Base-by-base conservation (phyloP, 2,797 vertebrate species). In the Phalloptychus januarius region DNA sequence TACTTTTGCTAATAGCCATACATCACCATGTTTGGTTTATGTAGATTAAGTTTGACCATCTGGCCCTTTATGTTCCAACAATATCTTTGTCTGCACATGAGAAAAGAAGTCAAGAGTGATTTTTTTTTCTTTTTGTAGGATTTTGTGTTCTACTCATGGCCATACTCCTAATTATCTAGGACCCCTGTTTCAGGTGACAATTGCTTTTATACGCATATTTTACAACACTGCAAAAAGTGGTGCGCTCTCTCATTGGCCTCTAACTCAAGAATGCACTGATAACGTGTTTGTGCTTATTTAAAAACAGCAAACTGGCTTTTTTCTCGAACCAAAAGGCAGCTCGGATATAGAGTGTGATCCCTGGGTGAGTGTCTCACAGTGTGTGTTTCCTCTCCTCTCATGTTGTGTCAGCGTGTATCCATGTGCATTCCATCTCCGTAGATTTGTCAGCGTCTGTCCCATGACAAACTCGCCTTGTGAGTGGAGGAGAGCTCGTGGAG, bases 401-500 rank as follows among this genome's bases (percentile, higher is more conserved):
- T 85, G 87, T 88, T 73, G 84, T 88, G 90, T 91, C 90, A 82
- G 92, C 82, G 82, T 86, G 90, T 85, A 87, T 92, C 86, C 83
- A 84, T 93, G 92, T 91, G 92, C 91, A 89, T 88, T 91, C 86
- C 70, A 85, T 88, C 88, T 86, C 79, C 1, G 83, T 70, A 89
- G 88, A 93, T 94, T 93, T 92, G 90, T 94, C 92, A 91, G 89
- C 83, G 91, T 92, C 89, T 85, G 83, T 91, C 91, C 87, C 88
- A 45, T 89, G 91, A 93, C 91, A 90, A 87, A 85, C 92, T 92
- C 87, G 88, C 87, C 80, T 91, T 83, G 89, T 36, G 80, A 92
- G 94, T 85, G 89, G 92, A 93, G 87, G 96, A 97, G 97, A 97
- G 97, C 97, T 98, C 97, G 96, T 96, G 95, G 96, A 97, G 97